These are phyloP conservation scores for Galerucella calmariensis DNA, from an alignment of 2,888 invertebrate genomes.

Conservation along the genomic window DNA sequence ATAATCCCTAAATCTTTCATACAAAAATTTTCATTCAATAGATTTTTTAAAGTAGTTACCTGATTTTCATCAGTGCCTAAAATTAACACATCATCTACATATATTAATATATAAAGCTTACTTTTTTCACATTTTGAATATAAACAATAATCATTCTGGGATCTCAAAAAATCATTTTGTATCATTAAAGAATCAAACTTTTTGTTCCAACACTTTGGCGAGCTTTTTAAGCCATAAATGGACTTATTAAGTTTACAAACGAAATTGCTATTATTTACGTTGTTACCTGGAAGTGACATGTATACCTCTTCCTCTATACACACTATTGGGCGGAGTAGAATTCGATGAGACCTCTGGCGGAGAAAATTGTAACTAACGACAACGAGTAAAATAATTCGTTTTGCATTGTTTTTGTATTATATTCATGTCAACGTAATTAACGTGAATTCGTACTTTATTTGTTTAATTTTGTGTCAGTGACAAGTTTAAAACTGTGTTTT, in stretches of 20 bases:
- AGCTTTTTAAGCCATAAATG: neutral
- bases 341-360: too few relatives aligned
- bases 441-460: too few relatives aligned
- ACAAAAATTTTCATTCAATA: neutral
- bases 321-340: too few relatives aligned
- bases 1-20: neutral
- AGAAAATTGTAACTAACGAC: too few relatives aligned
- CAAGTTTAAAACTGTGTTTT: too few relatives aligned
- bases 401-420: too few relatives aligned
- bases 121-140: neutral
- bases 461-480: too few relatives aligned
- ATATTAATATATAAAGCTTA: neutral
- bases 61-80: neutral
- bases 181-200: neutral
- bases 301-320: neutral
- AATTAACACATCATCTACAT: neutral
- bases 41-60: neutral
- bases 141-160: neutral
- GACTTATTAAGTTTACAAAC: constrained; percentile 4
- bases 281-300: neutral
- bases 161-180: neutral
- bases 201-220: neutral
- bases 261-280: neutral
- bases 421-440: too few relatives aligned
- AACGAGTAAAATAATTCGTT: too few relatives aligned